These are phyloP conservation scores for Proterorhinus semilunaris DNA, from an alignment of 2,113 vertebrate species.

Conservation along the genomic window DNA sequence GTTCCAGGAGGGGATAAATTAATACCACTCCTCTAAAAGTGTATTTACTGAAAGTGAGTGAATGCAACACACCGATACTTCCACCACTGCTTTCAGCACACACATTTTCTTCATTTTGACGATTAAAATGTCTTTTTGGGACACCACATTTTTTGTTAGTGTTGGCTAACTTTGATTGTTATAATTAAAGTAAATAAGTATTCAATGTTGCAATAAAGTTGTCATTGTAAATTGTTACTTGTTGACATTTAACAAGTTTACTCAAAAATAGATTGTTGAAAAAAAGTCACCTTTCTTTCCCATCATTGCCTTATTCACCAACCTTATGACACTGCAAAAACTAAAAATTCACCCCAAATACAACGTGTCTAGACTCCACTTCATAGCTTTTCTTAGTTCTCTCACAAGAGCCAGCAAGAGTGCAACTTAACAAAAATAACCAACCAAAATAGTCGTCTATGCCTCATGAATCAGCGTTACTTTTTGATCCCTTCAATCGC, in stretches of 20 bases:
- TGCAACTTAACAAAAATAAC: slow-evolving; percentile 38
- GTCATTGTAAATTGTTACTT: not conserved
- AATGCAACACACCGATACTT: too few relatives aligned
- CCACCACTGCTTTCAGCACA: too few relatives aligned
- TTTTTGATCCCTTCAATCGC: slow-evolving; percentile 40
- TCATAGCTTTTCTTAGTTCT: slow-evolving; percentile 11
- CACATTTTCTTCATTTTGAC: not conserved
- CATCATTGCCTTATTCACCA: not conserved
- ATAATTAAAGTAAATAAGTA: not conserved
- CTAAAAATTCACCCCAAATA: not conserved
- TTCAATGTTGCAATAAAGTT: not conserved
- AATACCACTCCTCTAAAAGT: too few relatives aligned
- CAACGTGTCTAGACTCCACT: slow-evolving; percentile 10
- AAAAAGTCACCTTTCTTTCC: not conserved
- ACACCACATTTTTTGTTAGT: not conserved
- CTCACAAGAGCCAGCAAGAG: slow-evolving; percentile 13
- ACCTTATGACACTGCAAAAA: slow-evolving; percentile 2
- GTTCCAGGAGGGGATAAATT: too few relatives aligned
- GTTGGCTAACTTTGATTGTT: not conserved
- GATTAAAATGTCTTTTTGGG: not conserved
- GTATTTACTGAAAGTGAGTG: too few relatives aligned
- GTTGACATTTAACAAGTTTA: not conserved
- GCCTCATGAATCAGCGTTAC: slow-evolving; percentile 46
- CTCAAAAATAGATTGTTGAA: not conserved
- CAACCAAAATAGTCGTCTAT: slow-evolving; percentile 34